Evolutionary conservation across 2,797 vertebrate genomes (phyloP).

Genomic region (Poliocrania exsul): DNA sequence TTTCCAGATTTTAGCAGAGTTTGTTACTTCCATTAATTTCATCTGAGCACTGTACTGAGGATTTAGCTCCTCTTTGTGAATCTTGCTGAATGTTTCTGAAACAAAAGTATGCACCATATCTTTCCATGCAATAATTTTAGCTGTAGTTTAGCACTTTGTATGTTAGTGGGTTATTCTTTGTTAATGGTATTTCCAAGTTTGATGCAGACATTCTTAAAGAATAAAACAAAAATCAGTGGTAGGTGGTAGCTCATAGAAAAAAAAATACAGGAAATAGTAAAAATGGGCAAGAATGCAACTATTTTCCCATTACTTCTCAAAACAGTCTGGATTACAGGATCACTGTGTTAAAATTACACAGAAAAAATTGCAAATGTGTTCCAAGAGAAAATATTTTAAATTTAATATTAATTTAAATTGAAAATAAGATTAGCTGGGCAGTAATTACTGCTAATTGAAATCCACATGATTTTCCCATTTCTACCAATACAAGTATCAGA

Average conservation of each 20-base stretch:
- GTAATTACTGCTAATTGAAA: neutral
- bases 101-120: neutral
- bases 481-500: neutral
- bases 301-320: neutral
- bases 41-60: constrained; percentile 1
- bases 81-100: neutral
- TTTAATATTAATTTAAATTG: neutral
- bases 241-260: neutral
- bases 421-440: neutral
- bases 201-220: neutral
- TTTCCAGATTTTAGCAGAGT: constrained; percentile 37
- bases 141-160: neutral
- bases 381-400: neutral
- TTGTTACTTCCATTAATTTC: constrained; percentile 35
- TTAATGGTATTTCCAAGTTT: neutral
- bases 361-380: neutral
- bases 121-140: neutral
- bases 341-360: neutral
- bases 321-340: neutral
- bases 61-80: constrained; percentile 19
- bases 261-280: neutral
- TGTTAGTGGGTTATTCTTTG: neutral
- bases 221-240: neutral
- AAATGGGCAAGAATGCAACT: neutral
- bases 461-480: neutral